phyloP scores from a whole-genome alignment of 2,797 vertebrate genomes.

The Pangasius larnaudii region DNA sequence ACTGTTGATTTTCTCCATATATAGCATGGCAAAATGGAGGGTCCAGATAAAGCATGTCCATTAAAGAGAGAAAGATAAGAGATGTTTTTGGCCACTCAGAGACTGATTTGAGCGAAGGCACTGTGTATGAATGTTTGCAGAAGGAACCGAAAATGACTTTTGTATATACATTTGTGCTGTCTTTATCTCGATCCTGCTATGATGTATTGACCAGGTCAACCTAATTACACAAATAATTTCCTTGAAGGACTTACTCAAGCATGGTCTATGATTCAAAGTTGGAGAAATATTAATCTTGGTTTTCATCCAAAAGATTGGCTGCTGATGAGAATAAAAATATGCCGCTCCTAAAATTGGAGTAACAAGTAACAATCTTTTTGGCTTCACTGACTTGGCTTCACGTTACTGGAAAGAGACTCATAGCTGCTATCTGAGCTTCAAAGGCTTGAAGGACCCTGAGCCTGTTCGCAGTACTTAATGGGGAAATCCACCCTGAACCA shows the following conservation, averaged over 20 bases:
- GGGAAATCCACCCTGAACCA: neutral
- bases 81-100: neutral
- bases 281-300: slow-evolving; percentile 33
- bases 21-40: slow-evolving; percentile 56
- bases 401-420: neutral
- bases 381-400: neutral
- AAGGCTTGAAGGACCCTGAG: neutral
- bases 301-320: slow-evolving; percentile 25
- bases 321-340: slow-evolving; percentile 31
- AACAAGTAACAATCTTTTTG: neutral
- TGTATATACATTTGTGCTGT: neutral
- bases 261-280: neutral
- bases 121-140: neutral
- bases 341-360: neutral
- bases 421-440: neutral
- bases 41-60: slow-evolving; percentile 53
- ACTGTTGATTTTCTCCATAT: slow-evolving; percentile 47
- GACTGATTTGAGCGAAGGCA: neutral
- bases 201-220: neutral
- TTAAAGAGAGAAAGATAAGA: slow-evolving; percentile 55
- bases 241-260: neutral
- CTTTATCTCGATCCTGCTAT: neutral
- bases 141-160: neutral
- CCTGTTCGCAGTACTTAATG: neutral
- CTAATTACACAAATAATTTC: slow-evolving; percentile 10